A percentile compares a stretch with the other conserved stretches of the same genome.
These are phyloP conservation scores for Carassius gibelio DNA, from an alignment of 2,113 vertebrate species.

Conservation along the genomic window DNA sequence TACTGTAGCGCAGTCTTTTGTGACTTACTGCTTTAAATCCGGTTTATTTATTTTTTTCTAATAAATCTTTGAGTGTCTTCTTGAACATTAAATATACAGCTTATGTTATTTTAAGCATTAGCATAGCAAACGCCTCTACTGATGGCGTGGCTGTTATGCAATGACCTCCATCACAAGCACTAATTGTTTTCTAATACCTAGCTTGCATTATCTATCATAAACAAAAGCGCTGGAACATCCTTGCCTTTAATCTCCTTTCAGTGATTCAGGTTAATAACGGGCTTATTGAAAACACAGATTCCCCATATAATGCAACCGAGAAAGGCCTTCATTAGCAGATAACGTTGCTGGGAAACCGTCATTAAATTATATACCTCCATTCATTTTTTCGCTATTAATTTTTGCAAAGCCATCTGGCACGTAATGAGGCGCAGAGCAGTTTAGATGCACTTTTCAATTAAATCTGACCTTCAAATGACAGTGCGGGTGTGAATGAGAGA, in stretches of 20 bases:
- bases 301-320: slow-evolving; percentile 19
- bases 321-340: slow-evolving; percentile 56
- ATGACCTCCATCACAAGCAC: background rate
- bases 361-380: slow-evolving; percentile 54
- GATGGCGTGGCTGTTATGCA: background rate
- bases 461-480: slow-evolving; percentile 60
- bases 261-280: slow-evolving; percentile 51
- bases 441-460: slow-evolving; percentile 64
- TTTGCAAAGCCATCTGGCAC: slow-evolving; percentile 36
- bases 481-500: background rate
- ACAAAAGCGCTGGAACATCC: slow-evolving; percentile 22
- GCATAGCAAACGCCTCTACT: slow-evolving; percentile 1
- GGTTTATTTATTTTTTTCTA: background rate
- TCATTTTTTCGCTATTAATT: slow-evolving; percentile 46
- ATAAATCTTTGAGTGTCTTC: background rate
- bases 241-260: background rate
- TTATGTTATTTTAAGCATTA: slow-evolving; percentile 10
- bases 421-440: slow-evolving; percentile 44
- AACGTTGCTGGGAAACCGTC: slow-evolving; percentile 49
- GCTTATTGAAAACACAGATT: slow-evolving; percentile 49
- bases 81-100: slow-evolving; percentile 4
- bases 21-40: background rate
- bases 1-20: background rate
- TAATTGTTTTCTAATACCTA: slow-evolving; percentile 38
- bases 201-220: slow-evolving; percentile 28